Conservation (phyloP, 2,888 invertebrate genomes). For the Smittia sp. region DNA sequence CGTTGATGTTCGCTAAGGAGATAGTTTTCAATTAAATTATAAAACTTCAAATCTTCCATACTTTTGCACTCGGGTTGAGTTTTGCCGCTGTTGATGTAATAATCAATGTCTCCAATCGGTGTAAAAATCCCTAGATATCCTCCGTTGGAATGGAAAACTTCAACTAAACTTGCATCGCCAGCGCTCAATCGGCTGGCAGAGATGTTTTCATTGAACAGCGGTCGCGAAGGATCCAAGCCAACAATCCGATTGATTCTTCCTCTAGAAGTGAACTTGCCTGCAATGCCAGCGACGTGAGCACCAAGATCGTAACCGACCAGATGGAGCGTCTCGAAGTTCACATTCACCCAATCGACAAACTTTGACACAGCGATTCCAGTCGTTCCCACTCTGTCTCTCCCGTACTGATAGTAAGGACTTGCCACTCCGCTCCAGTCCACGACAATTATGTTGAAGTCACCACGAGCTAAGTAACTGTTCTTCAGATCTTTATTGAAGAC, state of each 20-base stretch:
- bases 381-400: conserved; percentile 47
- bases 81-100: conserved; percentile 25
- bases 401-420: conserved; percentile 48
- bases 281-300: conserved; percentile 39
- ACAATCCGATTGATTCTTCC: conserved; percentile 17
- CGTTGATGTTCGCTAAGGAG: neutral
- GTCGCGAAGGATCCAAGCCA: conserved; percentile 15
- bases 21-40: neutral
- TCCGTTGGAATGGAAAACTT: conserved; percentile 39
- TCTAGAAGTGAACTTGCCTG: conserved; percentile 13
- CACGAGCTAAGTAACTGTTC: neutral
- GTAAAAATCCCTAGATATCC: conserved; percentile 23
- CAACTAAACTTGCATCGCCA: conserved; percentile 33
- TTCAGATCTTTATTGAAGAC: conserved; percentile 48
- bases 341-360: conserved; percentile 47
- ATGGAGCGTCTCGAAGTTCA: neutral
- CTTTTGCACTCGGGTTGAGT: conserved; percentile 9
- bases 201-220: conserved; percentile 5
- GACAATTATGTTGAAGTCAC: conserved; percentile 45
- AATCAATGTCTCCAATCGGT: conserved; percentile 28
- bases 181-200: neutral
- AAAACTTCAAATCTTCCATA: neutral
- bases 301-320: conserved; percentile 17
- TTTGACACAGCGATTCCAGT: conserved; percentile 47
- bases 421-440: conserved; percentile 50